phyloP scores from a whole-genome alignment of 2,797 vertebrate species.

The Leptodactylus fallax region DNA sequence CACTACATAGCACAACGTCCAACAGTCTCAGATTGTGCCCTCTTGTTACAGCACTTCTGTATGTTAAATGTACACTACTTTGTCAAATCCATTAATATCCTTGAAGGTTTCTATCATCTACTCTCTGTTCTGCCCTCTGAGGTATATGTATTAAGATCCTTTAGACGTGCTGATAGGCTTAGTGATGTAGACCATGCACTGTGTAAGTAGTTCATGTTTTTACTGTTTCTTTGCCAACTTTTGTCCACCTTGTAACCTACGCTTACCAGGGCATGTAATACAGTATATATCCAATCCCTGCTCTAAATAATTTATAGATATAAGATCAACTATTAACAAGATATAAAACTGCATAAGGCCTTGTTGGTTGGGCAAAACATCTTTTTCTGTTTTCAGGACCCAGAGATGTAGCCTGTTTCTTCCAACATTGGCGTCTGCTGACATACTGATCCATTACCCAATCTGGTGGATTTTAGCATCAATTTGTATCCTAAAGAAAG shows the following conservation, averaged over 20 bases:
- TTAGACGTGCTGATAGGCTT: constrained; percentile 12
- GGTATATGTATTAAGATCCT: constrained; percentile 13
- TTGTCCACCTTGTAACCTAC: neutral
- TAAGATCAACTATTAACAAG: neutral
- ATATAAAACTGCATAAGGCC: neutral
- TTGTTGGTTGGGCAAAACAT: no score
- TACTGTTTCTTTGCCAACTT: neutral
- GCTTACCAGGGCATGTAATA: neutral
- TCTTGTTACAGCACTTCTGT: constrained; percentile 43
- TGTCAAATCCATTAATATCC: constrained; percentile 36
- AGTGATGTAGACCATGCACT: constrained; percentile 4
- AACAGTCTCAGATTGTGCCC: neutral
- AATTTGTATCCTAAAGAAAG: no score
- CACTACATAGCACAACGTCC: neutral
- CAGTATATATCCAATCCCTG: no score
- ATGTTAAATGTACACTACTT: constrained; percentile 31
- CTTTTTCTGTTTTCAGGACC: no score
- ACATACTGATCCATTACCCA: no score
- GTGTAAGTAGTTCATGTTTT: neutral
- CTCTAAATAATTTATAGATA: neutral
- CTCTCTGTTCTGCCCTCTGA: neutral
- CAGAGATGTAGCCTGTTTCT: no score
- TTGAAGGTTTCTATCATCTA: constrained; percentile 39
- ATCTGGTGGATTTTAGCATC: no score
- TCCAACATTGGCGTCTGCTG: no score